Evolutionary conservation across 2,113 vertebrate genomes (phyloP).

Genomic region (Syngnathus scovelli): DNA sequence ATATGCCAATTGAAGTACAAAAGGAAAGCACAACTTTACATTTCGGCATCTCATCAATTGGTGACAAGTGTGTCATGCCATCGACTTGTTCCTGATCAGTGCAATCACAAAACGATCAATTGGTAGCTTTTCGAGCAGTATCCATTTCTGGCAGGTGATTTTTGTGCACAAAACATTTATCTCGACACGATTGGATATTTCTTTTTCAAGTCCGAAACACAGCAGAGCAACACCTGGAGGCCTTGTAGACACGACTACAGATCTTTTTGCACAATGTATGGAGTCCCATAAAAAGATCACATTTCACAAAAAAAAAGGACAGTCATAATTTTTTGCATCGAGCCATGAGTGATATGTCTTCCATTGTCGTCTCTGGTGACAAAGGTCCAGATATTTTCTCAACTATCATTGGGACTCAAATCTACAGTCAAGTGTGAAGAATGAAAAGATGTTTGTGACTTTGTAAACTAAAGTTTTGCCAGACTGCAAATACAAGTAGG

Average conservation of each 20-base stretch:
- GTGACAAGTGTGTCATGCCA: not conserved
- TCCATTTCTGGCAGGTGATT: not conserved
- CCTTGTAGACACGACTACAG: slow-evolving; percentile 62
- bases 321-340: slow-evolving; percentile 35
- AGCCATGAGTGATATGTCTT: slow-evolving; percentile 26
- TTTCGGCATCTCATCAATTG: not conserved
- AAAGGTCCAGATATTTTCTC: not conserved
- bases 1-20: not conserved
- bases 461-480: slow-evolving; percentile 24
- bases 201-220: not conserved
- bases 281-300: slow-evolving; percentile 31
- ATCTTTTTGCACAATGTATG: slow-evolving; percentile 66
- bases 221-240: slow-evolving; percentile 54
- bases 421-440: slow-evolving; percentile 25
- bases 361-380: not conserved
- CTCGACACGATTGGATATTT: not conserved
- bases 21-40: not conserved
- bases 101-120: not conserved
- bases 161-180: not conserved
- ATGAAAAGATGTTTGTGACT: slow-evolving; percentile 29
- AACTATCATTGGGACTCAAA: slow-evolving; percentile 13
- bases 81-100: not conserved
- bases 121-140: not conserved
- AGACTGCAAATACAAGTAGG: slow-evolving; percentile 29
- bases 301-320: slow-evolving; percentile 38